Base-by-base conservation (phyloP, 1,140 invertebrate species). In the Psix sp. region DNA sequence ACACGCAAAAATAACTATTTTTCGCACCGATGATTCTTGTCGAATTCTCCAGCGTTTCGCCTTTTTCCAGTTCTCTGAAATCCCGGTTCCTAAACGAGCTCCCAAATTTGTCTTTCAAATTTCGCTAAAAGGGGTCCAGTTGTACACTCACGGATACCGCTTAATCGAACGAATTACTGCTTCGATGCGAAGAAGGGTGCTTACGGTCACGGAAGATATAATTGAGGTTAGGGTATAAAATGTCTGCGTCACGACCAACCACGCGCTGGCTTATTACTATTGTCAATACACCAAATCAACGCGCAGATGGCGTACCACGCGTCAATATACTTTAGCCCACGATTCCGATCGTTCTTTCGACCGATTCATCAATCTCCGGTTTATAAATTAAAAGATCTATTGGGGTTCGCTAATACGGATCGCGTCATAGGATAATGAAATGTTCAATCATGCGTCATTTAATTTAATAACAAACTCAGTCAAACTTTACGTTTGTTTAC, bases 241-340 rank as follows among this genome's bases (percentile, higher is more conserved):
- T 78, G 80, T 76, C 62, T 78, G 71, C 74, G 79, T 78, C 74
- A 43, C 57, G 51, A 29, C 73, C 71, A 74, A 73, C 74, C 79
- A 75, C 75, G 60, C 66, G 52, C 45, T 76, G 76, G 77, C 77
- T 86, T 86, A 86, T 86, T 85, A 85, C 84, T 85, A 83, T 81
- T 72, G 77, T 80, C 80, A 84, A 83, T 82, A 71, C 70, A 68
- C 39, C 54, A 51, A 56, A 43, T 38, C 65, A 62, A 71, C 51
- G 76, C 82, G 73, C 83, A 85, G 83, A 85, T 84, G 83, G 83
- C 71, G 74, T 71, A 77, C 81, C 82, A 78, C 77, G 68, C 83
- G 82, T 84, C 82, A 83, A 84, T 83, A 84, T 82, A 82, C 77
- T 82, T 84, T 78, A 67, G 52, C 49, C 66, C 49, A 52, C 65